Evolutionary conservation across 2,888 invertebrate species (phyloP), one percentile per base, ranked within the genome.

Genomic region (Erannis defoliaria): DNA sequence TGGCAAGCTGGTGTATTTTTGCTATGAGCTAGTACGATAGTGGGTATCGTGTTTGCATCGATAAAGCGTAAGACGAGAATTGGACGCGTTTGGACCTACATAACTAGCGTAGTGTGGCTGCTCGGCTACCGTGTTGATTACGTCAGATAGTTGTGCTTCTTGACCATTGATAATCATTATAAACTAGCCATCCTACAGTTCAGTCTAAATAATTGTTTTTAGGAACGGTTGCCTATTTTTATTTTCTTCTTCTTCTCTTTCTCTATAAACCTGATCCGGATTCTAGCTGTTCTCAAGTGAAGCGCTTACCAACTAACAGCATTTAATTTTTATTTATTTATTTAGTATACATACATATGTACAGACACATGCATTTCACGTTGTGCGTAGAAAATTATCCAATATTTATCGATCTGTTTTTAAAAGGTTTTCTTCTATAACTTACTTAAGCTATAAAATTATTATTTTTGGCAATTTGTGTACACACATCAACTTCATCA

Each of bases 31-130:
- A 14, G 43, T 26, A 51, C n/a, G 37, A 31, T 48, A 48, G 35
- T 46, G 23, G 50, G 49, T 56, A 59, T 65, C 57, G 49, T 59
- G 62, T 71, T 62, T 63, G 48, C 65, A 64, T 65, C 64, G 58
- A 64, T 68, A 72, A 61, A 70, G 64, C 67, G 72, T 72, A 75
- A 78, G 75, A 74, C 74, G 71, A 73, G 74, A 72, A 75, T 71
- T 63, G 64, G 67, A 70, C 66, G 66, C 66, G 67, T 62, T 43
- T 64, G 68, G 79, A 88, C 90, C 90, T 88, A 89, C 82, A 85
- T 88, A 83, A 45, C 68, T 88, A 84, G 70, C 79, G 81, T 88
- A 82, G 84, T 89, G 88, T 88, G 71, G 74, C 84, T 73, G 75
- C 70, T 78, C 75, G 71, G 64, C 74, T 80, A 81, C 83, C 81